Evolutionary conservation across 92 coral and sea anemone species (phyloP).

Genomic region (Heliopora coerulea): DNA sequence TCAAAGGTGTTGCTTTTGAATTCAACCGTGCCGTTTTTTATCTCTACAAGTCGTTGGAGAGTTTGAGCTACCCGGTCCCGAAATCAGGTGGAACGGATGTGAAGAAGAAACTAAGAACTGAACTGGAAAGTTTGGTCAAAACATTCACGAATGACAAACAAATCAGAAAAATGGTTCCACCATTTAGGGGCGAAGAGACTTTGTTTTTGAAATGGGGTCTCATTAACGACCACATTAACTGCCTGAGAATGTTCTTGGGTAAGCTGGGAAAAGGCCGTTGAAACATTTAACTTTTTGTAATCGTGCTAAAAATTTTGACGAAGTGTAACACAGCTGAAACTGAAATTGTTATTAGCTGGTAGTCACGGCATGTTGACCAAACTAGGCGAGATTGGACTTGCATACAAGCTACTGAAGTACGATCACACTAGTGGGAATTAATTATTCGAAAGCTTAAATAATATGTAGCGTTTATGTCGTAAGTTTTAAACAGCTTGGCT

Average conservation of each 20-base stretch:
- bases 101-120: neutral
- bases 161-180: constrained; percentile 7
- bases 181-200: constrained; percentile 8
- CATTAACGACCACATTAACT: neutral
- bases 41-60: neutral
- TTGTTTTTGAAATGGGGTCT: constrained; percentile 22
- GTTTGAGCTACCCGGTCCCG: constrained; percentile 13
- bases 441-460: no score
- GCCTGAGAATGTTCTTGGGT: neutral
- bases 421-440: no score
- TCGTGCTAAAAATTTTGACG: no score
- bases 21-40: neutral
- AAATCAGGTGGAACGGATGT: neutral
- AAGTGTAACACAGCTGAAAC: no score
- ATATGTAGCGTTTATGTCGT: no score
- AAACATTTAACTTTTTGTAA: neutral
- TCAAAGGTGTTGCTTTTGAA: neutral
- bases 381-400: no score
- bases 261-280: neutral
- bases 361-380: no score
- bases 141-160: neutral
- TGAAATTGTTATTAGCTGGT: no score
- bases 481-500: no score
- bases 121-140: constrained; percentile 13
- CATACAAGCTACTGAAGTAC: no score